Percentiles rank a stretch among this genome's conserved stretches.
These are phyloP conservation scores for Nudaria mundana DNA, from an alignment of 2,888 invertebrate species.

Conservation along the genomic window DNA sequence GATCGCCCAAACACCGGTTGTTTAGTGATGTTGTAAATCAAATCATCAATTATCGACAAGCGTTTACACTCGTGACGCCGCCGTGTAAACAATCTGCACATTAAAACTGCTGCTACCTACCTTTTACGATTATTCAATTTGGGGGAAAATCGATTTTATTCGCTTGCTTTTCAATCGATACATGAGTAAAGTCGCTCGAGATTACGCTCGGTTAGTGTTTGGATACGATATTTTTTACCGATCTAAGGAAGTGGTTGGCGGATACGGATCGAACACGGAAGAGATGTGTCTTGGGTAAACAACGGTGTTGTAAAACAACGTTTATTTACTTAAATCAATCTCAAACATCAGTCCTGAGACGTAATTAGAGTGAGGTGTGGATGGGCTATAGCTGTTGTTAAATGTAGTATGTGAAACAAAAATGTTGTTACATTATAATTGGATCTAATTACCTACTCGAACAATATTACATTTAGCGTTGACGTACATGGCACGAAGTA, in stretches of 20 bases:
- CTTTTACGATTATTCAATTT: constrained; percentile 77
- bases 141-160: constrained; percentile 81
- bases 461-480: too few species aligned
- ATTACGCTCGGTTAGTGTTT: constrained; percentile 37
- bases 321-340: constrained; percentile 39
- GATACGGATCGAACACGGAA: constrained; percentile 54
- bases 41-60: constrained; percentile 80
- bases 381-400: constrained; percentile 8
- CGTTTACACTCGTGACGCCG: constrained; percentile 80
- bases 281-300: constrained; percentile 47
- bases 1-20: constrained; percentile 77
- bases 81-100: constrained; percentile 77
- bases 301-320: constrained; percentile 43
- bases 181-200: constrained; percentile 65
- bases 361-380: constrained; percentile 22
- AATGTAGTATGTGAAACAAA: too few species aligned
- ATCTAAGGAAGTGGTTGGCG: constrained; percentile 70
- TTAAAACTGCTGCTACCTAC: constrained; percentile 73
- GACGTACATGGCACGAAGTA: background rate
- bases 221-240: constrained; percentile 51
- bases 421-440: too few species aligned
- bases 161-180: constrained; percentile 73
- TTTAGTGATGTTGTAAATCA: constrained; percentile 80
- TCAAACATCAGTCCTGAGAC: constrained; percentile 28
- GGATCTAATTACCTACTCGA: background rate